Base-by-base conservation (phyloP, 2,113 vertebrate genomes). In the Amblyornis subalaris region DNA sequence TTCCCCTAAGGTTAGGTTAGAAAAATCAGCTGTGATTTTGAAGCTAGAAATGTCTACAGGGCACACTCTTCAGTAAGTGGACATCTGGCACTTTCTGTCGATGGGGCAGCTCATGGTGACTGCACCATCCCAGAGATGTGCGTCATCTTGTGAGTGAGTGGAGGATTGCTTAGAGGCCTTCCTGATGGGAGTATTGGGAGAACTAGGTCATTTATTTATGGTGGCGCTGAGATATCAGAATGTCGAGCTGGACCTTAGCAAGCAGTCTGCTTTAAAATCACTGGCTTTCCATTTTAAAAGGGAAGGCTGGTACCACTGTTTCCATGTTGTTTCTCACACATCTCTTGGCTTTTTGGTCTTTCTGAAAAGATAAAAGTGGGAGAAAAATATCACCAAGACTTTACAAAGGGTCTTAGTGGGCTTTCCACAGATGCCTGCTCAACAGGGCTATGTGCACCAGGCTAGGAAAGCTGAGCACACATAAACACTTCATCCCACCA, bases 91-190 rank as follows among this genome's bases (percentile, higher is more conserved):
- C 21, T 48, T 93, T 61, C 54, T 84, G 16, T 42, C 7, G 3
- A 7, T 16, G 35, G n/a, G 38, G 22, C 1, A 1, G 58, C 12
- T 66, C 9, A 7, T 1, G 6, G 23, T 29, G 29, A 38, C 66
- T 73, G n/a, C 50, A 38, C 10, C 19, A 2, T 53, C n/a, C 35
- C 26, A 7, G 35, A 77, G 53, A 51, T 7, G 9, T 21, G 38
- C 0, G 0, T 6, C 0, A 0, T 48, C n/a, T 47, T 36, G 24
- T 6, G 10, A 82, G 62, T 2, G 2, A 75, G 57, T 1, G 1
- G 24, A 82, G 17, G n/a, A 9, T n/a, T 64, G 24, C 53, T 73
- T 21, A 36, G 25, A 12, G 10, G 24, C 47, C 29, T 71, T 80
- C 33, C 44, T 74, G 50, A 57, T 2, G 4, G n/a, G 16, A 71